Evolutionary conservation across 2,797 vertebrate genomes (phyloP), one percentile per base, ranked within the genome.

Genomic region (Urophycis tenuis): DNA sequence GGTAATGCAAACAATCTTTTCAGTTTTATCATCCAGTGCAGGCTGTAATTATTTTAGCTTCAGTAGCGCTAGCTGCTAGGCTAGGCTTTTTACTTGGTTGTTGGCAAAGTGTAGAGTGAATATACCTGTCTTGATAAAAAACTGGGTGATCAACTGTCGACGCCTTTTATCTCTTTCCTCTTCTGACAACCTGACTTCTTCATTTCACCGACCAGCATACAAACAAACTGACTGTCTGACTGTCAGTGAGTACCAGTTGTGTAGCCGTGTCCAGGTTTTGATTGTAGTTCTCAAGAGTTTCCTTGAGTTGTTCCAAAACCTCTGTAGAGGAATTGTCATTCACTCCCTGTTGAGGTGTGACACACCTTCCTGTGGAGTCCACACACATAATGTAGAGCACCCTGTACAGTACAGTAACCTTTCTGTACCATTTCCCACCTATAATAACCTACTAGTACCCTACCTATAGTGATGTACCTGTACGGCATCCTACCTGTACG

Each of bases 291-390:
- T 5, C 1, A 1, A 92, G 85, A 0, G 60, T 84, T 0, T 1
- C 29, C 53, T 73, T 60, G 83, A 92, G 81, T 74, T 83, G 80
- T 79, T 85, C 77, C 73, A 85, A 60, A 1, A 87, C 74, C 0
- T 83, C 83, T n/a, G 60, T 75, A 1, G 75, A 67, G 7, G 25
- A 71, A 82, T 83, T 87, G 19, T 1, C 32, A 0, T 73, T 85
- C 79, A 84, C 75, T 86, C 73, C 77, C 86, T 85, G 12, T 84
- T 82, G 78, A 86, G 80, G 86, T 33, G 75, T 19, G 19, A 77
- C 49, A 70, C 32, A 0, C 1, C 4, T n/a, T 0, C 36, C 77
- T 64, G 49, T 33, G 79, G 73, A 78, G n/a, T 30, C 74, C 32
- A 76, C 25, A 67, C 14, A 19, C 9, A 71, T 22, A 74, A n/a